Conservation (phyloP, 2,113 vertebrate species). For the Hucho hucho region DNA sequence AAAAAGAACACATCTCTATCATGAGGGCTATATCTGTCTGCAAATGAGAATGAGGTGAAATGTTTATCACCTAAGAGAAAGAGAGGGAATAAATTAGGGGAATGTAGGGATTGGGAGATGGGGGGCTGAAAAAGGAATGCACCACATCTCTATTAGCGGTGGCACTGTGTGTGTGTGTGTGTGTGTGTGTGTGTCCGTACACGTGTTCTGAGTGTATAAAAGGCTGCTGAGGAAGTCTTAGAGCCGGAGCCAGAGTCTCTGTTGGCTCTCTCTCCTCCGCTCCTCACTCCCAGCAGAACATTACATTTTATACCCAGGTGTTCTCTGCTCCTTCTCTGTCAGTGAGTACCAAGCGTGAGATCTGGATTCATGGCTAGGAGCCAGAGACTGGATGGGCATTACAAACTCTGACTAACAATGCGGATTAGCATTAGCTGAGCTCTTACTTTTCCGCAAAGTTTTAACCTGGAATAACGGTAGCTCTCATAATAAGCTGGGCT, state of each 20-base stretch:
- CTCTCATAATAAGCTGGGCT: neutral
- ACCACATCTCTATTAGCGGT: too few relatives aligned
- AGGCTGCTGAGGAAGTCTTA: neutral
- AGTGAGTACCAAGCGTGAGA: neutral
- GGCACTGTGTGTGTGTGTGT: neutral
- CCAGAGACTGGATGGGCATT: neutral
- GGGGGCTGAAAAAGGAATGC: neutral
- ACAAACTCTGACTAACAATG: neutral
- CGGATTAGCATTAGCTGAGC: neutral
- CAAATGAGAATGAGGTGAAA: conserved; percentile 2
- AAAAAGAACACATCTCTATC: neutral
- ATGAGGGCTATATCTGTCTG: neutral
- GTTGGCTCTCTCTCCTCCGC: neutral
- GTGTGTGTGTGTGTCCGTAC: neutral
- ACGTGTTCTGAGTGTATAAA: neutral
- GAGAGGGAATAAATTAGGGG: neutral
- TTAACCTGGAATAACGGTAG: neutral
- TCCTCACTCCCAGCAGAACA: neutral
- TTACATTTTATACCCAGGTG: conserved; percentile 19
- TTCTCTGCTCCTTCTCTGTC: neutral
- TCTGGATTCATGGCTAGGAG: neutral
- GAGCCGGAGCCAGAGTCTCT: neutral
- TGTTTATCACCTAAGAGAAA: neutral
- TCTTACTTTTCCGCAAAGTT: neutral
- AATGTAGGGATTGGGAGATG: neutral